Conservation (phyloP, 2,113 vertebrate species). For the Accipiter virgatus region DNA sequence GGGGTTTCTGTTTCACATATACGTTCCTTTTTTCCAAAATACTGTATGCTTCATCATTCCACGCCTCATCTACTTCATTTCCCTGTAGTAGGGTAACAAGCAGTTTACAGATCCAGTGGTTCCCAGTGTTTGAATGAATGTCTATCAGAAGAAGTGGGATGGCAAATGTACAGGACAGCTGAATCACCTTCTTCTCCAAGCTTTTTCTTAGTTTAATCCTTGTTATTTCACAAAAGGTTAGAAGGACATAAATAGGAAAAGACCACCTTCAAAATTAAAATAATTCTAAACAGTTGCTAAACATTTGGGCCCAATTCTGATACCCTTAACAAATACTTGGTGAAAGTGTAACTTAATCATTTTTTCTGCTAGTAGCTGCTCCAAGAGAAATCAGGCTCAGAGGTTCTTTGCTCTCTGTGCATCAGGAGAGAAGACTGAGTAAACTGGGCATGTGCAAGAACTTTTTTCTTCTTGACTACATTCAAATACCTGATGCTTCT, state of each 20-base stretch:
- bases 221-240: neutral
- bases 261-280: neutral
- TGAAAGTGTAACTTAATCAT: fast-evolving
- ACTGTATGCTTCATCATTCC: neutral
- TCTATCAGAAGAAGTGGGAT: neutral
- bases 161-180: neutral
- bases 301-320: neutral
- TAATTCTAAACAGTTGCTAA: neutral
- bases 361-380: neutral
- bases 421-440: neutral
- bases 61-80: neutral
- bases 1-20: neutral
- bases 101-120: neutral
- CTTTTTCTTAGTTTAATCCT: neutral
- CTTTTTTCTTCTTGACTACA: neutral
- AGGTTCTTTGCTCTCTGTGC: neutral
- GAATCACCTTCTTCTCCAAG: neutral
- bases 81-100: neutral
- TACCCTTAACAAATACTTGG: neutral
- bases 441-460: neutral
- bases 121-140: neutral
- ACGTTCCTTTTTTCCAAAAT: neutral
- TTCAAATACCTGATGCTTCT: neutral
- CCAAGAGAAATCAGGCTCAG: neutral
- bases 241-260: neutral